Evolutionary conservation across 2,888 invertebrate species (phyloP), one percentile per base, ranked within the genome.

Genomic region (Apamea epomidion): DNA sequence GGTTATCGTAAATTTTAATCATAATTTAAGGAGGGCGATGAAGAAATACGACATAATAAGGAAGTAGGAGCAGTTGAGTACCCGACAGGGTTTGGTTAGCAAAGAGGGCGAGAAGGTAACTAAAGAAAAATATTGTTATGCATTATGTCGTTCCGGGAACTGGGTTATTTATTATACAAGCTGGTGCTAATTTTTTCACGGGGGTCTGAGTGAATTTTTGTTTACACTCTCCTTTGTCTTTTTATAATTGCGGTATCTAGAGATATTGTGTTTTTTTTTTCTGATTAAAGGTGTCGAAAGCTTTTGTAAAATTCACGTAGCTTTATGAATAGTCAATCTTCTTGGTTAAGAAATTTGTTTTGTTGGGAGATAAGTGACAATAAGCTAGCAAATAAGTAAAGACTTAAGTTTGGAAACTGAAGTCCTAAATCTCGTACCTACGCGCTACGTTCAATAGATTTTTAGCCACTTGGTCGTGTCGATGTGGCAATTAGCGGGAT

Each of bases 1-100:
- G 83, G 85, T 89, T 88, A 90, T 90, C 90, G 91, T 95, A 94
- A 94, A 95, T 95, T 95, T 93, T 94, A 94, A 95, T 95, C 92
- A 94, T 92, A 93, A 93, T 94, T 94, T 93, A 89, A 85, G 91
- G 88, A 85, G 90, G 91, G 91, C 91, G 90, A 84, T 88, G 90
- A 90, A 91, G 92, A 94, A 94, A 94, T 93, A 93, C 89, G 89
- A 84, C 91, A 90, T 92, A 92, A 91, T 90, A 82, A 86, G 81
- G 83, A 87, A 85, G 77, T 67, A 76, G 74, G 72, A 76, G 72
- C 81, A 80, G 82, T 84, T 87, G 87, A 87, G 85, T 84, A 75
- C 82, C 80, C 83, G 87, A 86, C 76, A 76, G 75, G 37, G 42
- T 60, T 82, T 74, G 76, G 83, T 67, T 69, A 71, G 78, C 71